phyloP scores from a whole-genome alignment of 2,113 vertebrate genomes.

The Aldabrachelys gigantea region DNA sequence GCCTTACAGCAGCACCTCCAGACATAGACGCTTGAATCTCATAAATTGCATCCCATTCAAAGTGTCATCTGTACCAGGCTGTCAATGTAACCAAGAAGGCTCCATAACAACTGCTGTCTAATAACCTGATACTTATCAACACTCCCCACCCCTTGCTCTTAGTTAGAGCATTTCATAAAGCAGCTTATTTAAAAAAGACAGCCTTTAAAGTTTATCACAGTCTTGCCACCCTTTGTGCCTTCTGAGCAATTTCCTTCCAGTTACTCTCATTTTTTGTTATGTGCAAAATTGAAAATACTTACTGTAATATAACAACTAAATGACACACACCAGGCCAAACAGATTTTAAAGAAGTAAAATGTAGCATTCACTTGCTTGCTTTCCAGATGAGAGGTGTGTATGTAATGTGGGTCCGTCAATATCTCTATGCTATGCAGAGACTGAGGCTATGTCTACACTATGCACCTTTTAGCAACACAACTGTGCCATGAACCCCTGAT shows the following conservation, averaged over 20 bases:
- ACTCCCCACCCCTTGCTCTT: neutral
- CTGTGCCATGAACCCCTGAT: too few relatives aligned
- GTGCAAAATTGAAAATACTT: neutral
- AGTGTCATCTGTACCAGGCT: slow-evolving; percentile 22
- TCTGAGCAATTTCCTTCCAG: neutral
- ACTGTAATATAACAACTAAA: rapidly evolving
- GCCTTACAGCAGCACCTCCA: neutral
- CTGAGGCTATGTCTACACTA: neutral
- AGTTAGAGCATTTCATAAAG: neutral
- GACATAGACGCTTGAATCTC: slow-evolving; percentile 16
- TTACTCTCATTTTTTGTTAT: neutral
- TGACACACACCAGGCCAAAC: neutral
- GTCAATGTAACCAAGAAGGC: neutral
- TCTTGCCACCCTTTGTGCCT: slow-evolving; percentile 2
- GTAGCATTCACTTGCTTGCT: neutral
- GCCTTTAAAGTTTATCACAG: neutral
- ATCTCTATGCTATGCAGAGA: neutral
- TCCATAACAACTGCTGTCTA: neutral
- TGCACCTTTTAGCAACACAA: too few relatives aligned
- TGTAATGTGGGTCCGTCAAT: neutral
- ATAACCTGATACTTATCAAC: neutral
- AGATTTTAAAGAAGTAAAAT: slow-evolving; percentile 13
- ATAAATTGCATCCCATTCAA: neutral
- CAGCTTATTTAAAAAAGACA: neutral
- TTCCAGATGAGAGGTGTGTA: neutral